Base-by-base conservation (phyloP, 2,888 invertebrate species). In the Andrena chrysosceles region DNA sequence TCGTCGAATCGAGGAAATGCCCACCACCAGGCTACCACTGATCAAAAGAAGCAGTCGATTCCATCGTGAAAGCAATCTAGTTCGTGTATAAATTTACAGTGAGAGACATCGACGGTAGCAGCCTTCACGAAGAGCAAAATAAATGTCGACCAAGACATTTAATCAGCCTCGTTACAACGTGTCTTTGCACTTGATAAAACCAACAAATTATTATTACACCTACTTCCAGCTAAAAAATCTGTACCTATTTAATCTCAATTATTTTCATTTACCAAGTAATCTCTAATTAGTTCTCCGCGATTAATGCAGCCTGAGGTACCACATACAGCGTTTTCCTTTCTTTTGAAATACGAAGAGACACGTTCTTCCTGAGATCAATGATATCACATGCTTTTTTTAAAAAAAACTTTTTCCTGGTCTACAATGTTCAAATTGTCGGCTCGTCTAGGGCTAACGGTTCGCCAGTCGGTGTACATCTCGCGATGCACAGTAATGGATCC, bases 401-500 rank as follows among this genome's bases (percentile, higher is more conserved):
- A 13, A 13, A 13, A 13, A 33, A 35, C 20, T 35, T 49, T 23
- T 26, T 54, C 35, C 42, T 23, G 54, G 16, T 16, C 16, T 16
- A 35, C 26, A 29, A 4, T 29, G 52, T 26, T 54, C 7, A 20
- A 77, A 62, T 23, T 48, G 8, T 26, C 20, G 6, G 10, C 10
- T 63, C n/a, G 23, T 89, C 88, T 83, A 87, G 84, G 75, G 84
- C 85, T 89, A 90, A 91, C 89, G 89, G 90, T 89, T 82, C 86
- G 83, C 72, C 77, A 83, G 87, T 76, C 81, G 83, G 84, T 80
- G 79, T 81, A 70, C 80, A 77, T 52, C 31, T 79, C 49, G 56
- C 81, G 84, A 83, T 85, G 76, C 83, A 85, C 85, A 86, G 87
- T 89, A 84, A 85, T 87, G 86, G 85, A 88, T 89, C 87, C 84